phyloP scores from a whole-genome alignment of 1,140 invertebrate species.

The Spodoptera litura region DNA sequence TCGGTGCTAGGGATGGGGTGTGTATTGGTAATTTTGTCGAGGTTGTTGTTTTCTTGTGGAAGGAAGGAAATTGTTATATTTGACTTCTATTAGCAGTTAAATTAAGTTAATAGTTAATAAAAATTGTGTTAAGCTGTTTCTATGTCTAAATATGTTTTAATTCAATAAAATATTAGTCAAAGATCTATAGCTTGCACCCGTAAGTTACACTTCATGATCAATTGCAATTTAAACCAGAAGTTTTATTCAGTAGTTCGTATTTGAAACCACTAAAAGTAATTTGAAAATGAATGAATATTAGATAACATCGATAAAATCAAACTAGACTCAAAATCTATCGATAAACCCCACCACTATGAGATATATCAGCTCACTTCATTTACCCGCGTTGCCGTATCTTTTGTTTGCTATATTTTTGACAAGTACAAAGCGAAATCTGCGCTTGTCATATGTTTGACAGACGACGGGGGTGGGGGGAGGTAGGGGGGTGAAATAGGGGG shows the following conservation, averaged over 20 bases:
- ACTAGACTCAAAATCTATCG: conserved; percentile 51
- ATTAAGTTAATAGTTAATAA: too few relatives aligned
- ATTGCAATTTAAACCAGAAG: too few relatives aligned
- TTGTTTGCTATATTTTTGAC: conserved; percentile 86
- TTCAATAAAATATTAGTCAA: too few relatives aligned
- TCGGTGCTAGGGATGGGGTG: neutral
- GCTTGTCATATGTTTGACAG: conserved; percentile 83
- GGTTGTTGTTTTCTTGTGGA: neutral
- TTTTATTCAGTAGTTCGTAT: too few relatives aligned
- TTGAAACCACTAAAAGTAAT: too few relatives aligned
- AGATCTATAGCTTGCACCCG: too few relatives aligned
- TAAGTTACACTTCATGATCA: too few relatives aligned
- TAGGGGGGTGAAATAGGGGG: conserved; percentile 51
- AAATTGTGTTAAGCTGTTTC: too few relatives aligned
- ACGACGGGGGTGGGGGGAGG: conserved; percentile 56
- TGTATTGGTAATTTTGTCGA: neutral
- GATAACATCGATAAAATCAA: conserved; percentile 29
- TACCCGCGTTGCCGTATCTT: conserved; percentile 81
- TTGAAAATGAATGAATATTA: neutral
- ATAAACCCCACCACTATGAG: conserved; percentile 68
- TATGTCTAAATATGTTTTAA: too few relatives aligned
- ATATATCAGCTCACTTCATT: conserved; percentile 85
- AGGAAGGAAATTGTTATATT: neutral
- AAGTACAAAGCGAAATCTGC: conserved; percentile 85
- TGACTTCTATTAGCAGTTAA: neutral